A percentile compares a stretch with the other conserved stretches of the same genome.
These are phyloP conservation scores for Lissonota sp. DNA, from an alignment of 2,888 invertebrate species.

Conservation along the genomic window DNA sequence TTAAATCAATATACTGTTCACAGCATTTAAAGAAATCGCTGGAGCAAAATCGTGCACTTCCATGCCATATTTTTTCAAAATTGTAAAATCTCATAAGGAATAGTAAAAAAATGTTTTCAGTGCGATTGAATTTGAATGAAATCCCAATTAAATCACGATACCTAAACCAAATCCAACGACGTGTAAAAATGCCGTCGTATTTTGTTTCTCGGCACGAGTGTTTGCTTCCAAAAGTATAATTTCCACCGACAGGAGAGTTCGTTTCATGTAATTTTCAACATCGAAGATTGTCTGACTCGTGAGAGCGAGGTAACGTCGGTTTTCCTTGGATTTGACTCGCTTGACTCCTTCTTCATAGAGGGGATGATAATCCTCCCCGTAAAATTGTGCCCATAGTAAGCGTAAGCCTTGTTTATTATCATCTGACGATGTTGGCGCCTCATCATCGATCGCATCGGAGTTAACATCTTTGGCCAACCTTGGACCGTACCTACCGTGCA, in stretches of 20 bases:
- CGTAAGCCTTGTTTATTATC: slow-evolving; percentile 74
- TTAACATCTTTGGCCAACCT: slow-evolving; percentile 64
- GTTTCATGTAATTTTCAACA: slow-evolving; percentile 81
- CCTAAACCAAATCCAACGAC: slow-evolving; percentile 87
- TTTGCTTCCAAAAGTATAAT: slow-evolving; percentile 87
- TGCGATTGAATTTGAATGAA: too few species aligned
- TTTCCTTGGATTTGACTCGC: slow-evolving; percentile 75
- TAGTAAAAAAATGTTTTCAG: too few species aligned
- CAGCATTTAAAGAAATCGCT: too few species aligned
- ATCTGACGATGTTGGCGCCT: slow-evolving; percentile 17
- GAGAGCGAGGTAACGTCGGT: slow-evolving; percentile 75
- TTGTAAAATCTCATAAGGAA: too few species aligned
- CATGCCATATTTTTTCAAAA: too few species aligned
- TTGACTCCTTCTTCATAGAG: slow-evolving; percentile 76
- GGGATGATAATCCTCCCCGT: slow-evolving; percentile 78
- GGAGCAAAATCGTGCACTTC: too few species aligned
- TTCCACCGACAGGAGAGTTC: slow-evolving; percentile 84
- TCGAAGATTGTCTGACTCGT: slow-evolving; percentile 79
- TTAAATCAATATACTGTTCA: too few species aligned
- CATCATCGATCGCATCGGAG: neutral
- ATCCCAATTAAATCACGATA: slow-evolving; percentile 38
- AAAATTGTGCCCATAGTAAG: slow-evolving; percentile 79
- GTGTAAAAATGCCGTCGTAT: slow-evolving; percentile 87
- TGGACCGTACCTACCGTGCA: slow-evolving; percentile 74
- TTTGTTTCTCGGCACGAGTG: slow-evolving; percentile 84